Percentiles rank a stretch among this genome's conserved stretches.
phyloP scores from a whole-genome alignment of 2,113 vertebrate genomes.

The Hippocampus abdominalis region DNA sequence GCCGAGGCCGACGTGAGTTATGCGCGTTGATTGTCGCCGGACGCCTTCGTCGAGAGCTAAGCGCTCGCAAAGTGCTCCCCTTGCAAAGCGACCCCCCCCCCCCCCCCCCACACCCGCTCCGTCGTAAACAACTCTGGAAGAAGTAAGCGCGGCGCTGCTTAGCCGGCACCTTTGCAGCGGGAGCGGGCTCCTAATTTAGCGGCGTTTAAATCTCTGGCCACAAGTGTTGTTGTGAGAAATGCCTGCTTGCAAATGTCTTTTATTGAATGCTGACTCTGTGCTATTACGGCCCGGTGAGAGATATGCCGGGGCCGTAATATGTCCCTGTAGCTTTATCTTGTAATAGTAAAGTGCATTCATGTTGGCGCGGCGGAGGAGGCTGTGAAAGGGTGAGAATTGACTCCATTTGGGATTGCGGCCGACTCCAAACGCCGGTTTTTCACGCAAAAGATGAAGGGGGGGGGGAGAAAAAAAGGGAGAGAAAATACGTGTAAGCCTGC shows the following conservation, averaged over 20 bases:
- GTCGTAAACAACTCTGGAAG: constrained; percentile 77
- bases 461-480: background rate
- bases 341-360: constrained; percentile 82
- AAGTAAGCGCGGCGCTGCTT: constrained; percentile 78
- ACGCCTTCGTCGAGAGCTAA: background rate
- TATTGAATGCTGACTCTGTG: constrained; percentile 80
- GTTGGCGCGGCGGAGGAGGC: constrained; percentile 67
- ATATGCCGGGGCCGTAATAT: constrained; percentile 76
- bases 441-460: constrained; percentile 59
- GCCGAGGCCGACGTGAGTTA: constrained; percentile 2
- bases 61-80: background rate
- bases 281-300: constrained; percentile 77
- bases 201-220: constrained; percentile 81
- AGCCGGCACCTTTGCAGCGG: constrained; percentile 75
- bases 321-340: constrained; percentile 79
- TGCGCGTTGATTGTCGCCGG: constrained; percentile 1
- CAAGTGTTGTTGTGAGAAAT: constrained; percentile 70
- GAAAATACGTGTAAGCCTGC: constrained; percentile 47
- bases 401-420: constrained; percentile 76
- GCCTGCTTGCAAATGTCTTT: constrained; percentile 82
- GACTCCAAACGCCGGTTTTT: constrained; percentile 66
- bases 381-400: constrained; percentile 71
- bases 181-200: constrained; percentile 79
- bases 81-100: background rate
- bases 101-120: background rate